These are phyloP conservation scores for Drosophila siamana DNA, from an alignment of 2,888 invertebrate species.

Conservation along the genomic window DNA sequence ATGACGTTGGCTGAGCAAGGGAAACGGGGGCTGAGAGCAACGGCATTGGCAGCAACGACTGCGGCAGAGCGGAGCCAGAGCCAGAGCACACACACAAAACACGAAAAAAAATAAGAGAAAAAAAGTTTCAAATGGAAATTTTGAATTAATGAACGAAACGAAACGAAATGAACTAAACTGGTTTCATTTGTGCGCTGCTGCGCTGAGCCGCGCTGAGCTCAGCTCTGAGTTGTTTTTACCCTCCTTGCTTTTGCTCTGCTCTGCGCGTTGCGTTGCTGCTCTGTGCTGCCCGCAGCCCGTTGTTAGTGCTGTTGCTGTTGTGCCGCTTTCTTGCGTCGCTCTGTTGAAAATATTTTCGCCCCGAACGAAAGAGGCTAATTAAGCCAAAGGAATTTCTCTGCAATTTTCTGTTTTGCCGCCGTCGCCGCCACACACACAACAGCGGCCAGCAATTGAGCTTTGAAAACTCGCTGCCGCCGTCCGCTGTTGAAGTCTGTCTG, in stretches of 20 bases:
- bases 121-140: conserved; percentile 84
- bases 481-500: conserved; percentile 22
- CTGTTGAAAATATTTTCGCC: conserved; percentile 81
- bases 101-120: conserved; percentile 41
- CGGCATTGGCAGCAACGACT: conserved; percentile 63
- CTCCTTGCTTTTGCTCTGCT: conserved; percentile 30
- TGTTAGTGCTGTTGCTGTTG: conserved; percentile 50
- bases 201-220: conserved; percentile 66
- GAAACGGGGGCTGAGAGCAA: conserved; percentile 46
- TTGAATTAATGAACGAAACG: conserved; percentile 84
- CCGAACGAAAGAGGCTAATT: conserved; percentile 82
- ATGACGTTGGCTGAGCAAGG: conserved; percentile 57
- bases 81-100: conserved; percentile 51
- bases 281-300: conserved; percentile 19
- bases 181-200: conserved; percentile 80
- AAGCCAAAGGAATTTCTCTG: conserved; percentile 83
- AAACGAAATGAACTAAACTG: conserved; percentile 83
- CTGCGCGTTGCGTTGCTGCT: no score
- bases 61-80: conserved; percentile 63
- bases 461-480: conserved; percentile 68
- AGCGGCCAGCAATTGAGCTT: conserved; percentile 68
- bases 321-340: conserved; percentile 82
- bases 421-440: conserved; percentile 34
- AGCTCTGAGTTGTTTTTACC: conserved; percentile 75
- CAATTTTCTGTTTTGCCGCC: conserved; percentile 68